These are phyloP conservation scores for Grammomys surdaster DNA, from an alignment of 2,113 vertebrate genomes.

Conservation along the genomic window DNA sequence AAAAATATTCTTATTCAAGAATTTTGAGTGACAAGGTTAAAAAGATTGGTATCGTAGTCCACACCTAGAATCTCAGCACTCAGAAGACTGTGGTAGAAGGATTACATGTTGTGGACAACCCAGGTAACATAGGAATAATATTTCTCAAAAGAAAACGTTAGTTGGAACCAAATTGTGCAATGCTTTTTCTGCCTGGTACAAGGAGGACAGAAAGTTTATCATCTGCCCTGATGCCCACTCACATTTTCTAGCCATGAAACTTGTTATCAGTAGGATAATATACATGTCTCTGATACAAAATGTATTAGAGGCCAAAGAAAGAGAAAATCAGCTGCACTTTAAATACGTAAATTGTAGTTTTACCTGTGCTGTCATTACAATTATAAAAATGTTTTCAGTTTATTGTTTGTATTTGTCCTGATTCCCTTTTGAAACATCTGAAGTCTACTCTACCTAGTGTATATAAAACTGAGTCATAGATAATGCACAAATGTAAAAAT, in stretches of 20 bases:
- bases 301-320: conserved; percentile 56
- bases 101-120: neutral
- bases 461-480: conserved; percentile 49
- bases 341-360: conserved; percentile 58
- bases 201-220: neutral
- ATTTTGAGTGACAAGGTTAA: neutral
- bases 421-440: conserved; percentile 52
- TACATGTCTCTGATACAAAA: conserved; percentile 2
- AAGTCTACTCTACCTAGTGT: conserved; percentile 34
- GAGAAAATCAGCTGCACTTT: conserved; percentile 63
- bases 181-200: neutral
- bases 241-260: conserved; percentile 48
- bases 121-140: neutral
- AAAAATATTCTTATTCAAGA: neutral
- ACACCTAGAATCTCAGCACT: neutral
- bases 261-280: conserved; percentile 52
- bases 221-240: neutral
- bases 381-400: conserved; percentile 51
- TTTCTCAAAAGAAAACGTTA: neutral
- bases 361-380: conserved; percentile 37
- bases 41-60: neutral
- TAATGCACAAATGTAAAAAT: conserved; percentile 69
- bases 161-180: neutral
- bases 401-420: conserved; percentile 66
- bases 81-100: neutral